Evolutionary conservation across 2,113 vertebrate species (phyloP).

Genomic region (Sander lucioperca): DNA sequence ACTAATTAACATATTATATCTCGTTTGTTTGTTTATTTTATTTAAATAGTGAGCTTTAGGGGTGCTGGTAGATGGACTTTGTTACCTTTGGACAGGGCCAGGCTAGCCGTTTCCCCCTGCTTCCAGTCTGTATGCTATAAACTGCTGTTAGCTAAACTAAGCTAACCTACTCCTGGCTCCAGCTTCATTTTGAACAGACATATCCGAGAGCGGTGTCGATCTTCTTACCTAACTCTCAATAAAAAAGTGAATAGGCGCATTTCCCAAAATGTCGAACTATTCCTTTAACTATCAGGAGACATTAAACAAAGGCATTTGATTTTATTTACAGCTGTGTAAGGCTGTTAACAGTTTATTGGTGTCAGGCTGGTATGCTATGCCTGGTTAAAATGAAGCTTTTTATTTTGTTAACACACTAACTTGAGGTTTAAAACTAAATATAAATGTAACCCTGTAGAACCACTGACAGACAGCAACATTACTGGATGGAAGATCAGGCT

Average conservation of each 20-base stretch:
- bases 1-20: background rate
- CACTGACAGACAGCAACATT: constrained; percentile 41
- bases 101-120: background rate
- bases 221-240: background rate
- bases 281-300: constrained; percentile 19
- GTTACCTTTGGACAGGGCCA: background rate
- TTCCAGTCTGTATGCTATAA: background rate
- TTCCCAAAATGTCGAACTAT: constrained; percentile 17
- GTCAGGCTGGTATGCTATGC: background rate
- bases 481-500: constrained; percentile 40
- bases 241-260: background rate
- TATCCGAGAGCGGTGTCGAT: background rate
- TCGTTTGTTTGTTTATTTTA: background rate
- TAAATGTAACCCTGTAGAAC: constrained; percentile 61
- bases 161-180: background rate
- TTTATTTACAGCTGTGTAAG: constrained; percentile 9
- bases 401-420: constrained; percentile 5
- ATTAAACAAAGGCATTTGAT: constrained; percentile 21
- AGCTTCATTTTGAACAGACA: background rate
- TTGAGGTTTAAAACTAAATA: constrained; percentile 25
- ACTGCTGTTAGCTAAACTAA: background rate
- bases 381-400: constrained; percentile 3
- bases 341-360: background rate
- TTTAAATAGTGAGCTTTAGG: background rate
- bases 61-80: background rate